phyloP scores from a whole-genome alignment of 2,113 vertebrate species.

The Malaclemys terrapin region DNA sequence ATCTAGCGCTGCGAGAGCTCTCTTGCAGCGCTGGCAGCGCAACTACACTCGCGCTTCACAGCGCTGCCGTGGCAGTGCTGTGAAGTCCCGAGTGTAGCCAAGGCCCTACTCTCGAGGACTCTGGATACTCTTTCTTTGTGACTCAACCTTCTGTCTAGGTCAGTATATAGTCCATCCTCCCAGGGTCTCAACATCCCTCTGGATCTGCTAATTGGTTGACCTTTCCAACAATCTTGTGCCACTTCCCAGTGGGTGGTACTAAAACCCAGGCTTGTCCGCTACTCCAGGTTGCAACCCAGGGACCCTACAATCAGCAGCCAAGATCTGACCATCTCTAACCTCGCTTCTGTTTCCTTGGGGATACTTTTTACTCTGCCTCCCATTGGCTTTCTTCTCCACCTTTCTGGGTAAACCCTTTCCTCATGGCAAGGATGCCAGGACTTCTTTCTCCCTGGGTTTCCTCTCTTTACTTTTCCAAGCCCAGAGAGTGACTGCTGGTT shows the following conservation, averaged over 20 bases:
- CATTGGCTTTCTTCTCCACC: background rate
- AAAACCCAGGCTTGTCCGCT: background rate
- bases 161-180: background rate
- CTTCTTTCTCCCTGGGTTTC: too few species aligned
- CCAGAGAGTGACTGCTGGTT: too few species aligned
- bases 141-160: background rate
- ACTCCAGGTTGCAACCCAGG: background rate
- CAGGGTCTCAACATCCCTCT: background rate
- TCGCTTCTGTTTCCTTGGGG: background rate
- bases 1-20: too few species aligned
- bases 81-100: too few species aligned
- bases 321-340: background rate
- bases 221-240: background rate
- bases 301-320: background rate
- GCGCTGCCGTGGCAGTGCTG: too few species aligned
- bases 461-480: too few species aligned
- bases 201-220: background rate
- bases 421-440: background rate
- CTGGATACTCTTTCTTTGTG: background rate
- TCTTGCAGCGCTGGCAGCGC: too few species aligned
- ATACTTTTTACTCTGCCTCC: background rate
- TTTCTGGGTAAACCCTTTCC: background rate
- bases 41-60: too few species aligned
- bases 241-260: background rate
- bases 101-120: background rate